A percentile compares a stretch with the other conserved stretches of the same genome.
Evolutionary conservation across 2,797 vertebrate species (phyloP).

Genomic region (Benthosema pterotum): DNA sequence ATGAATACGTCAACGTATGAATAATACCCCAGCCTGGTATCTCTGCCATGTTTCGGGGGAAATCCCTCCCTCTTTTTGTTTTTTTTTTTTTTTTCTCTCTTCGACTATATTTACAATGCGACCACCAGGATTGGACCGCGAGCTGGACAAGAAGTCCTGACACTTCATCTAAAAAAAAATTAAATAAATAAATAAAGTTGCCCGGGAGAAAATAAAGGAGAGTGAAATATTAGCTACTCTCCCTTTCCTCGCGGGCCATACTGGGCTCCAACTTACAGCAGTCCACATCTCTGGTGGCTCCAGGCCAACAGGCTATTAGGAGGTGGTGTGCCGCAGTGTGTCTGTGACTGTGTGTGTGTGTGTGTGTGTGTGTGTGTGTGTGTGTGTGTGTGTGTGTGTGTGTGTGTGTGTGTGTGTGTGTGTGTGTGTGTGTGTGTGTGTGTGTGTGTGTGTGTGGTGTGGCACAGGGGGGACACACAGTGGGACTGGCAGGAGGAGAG

Average conservation of each 20-base stretch:
- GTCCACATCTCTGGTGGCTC: conserved; percentile 23
- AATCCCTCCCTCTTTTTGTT: too few relatives aligned
- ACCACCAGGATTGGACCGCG: conserved; percentile 18
- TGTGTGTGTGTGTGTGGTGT: conserved; percentile 5
- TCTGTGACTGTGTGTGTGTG: conserved; percentile 11
- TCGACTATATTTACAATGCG: conserved; percentile 7
- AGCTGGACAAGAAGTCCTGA: conserved; percentile 57
- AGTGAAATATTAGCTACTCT: conserved; percentile 10
- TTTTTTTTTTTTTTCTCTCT: neutral
- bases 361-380: conserved; percentile 23
- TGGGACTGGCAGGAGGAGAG: conserved; percentile 51
- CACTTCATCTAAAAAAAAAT: conserved; percentile 29
- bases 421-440: neutral
- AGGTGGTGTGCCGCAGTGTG: conserved; percentile 26
- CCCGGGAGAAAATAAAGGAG: conserved; percentile 1
- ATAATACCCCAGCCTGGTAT: too few relatives aligned
- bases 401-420: neutral
- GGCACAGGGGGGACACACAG: conserved; percentile 55
- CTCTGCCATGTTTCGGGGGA: too few relatives aligned
- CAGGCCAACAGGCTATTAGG: conserved; percentile 61
- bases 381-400: conserved; percentile 11
- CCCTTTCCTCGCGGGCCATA: conserved; percentile 22
- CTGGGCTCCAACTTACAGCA: conserved; percentile 43
- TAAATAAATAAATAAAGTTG: too few relatives aligned
- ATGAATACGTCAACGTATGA: too few relatives aligned